These are phyloP conservation scores for Bombus polaris DNA, from an alignment of 1,140 invertebrate species.

Conservation along the genomic window DNA sequence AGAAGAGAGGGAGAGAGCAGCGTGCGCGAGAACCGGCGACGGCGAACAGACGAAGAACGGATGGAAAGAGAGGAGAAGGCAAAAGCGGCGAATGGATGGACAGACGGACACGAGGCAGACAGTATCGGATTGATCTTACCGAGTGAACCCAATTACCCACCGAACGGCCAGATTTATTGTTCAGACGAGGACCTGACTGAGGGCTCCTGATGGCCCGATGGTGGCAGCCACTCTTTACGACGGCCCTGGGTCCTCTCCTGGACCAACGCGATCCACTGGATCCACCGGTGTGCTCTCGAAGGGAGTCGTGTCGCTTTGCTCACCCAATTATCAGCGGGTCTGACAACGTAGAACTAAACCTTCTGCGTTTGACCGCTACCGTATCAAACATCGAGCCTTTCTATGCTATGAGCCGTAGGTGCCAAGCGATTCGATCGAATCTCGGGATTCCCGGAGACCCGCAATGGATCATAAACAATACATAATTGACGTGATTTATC, in stretches of 20 bases:
- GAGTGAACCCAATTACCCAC: constrained; percentile 83
- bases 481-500: constrained; percentile 81
- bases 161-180: constrained; percentile 82
- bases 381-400: constrained; percentile 26
- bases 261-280: constrained; percentile 34
- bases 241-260: constrained; percentile 48
- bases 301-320: constrained; percentile 75
- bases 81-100: constrained; percentile 72
- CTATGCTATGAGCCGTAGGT: constrained; percentile 21
- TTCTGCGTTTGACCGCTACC: constrained; percentile 8
- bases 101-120: constrained; percentile 80
- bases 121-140: constrained; percentile 82
- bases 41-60: neutral
- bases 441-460: constrained; percentile 6
- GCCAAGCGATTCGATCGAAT: constrained; percentile 37
- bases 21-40: neutral
- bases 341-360: constrained; percentile 66
- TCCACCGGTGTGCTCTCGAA: constrained; percentile 14
- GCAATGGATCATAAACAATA: constrained; percentile 78
- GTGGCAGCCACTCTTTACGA: constrained; percentile 78
- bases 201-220: constrained; percentile 73
- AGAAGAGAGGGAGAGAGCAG: neutral
- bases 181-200: constrained; percentile 73
- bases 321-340: constrained; percentile 79
- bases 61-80: constrained; percentile 58